Base-by-base conservation (phyloP, 1,140 invertebrate species). In the Aphaenogaster floridana region DNA sequence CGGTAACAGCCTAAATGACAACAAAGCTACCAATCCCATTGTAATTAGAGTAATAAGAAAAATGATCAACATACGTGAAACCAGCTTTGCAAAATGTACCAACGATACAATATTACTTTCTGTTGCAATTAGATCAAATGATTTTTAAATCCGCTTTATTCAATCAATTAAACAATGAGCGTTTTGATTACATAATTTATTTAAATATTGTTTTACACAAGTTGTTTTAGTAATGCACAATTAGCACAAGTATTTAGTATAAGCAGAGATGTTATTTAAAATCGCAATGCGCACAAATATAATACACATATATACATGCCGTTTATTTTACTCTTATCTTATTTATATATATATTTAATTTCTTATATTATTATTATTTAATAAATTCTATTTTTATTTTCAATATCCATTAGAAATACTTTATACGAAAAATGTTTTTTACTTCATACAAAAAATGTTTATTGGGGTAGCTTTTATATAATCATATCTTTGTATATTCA, bases 21-120 rank as follows among this genome's bases (percentile, higher is more conserved):
- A 21, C 68, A 61, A 74, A 48, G 7, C 7, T 83, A 84, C 4
- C 36, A 76, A 50, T 9, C 36, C 8, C 28, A 74, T 76, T 63
- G 42, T 61, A 50, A 39, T 63, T 50, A 63, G 42, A 71, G 6
- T 57, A 45, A 76, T 63, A 61, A 8, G 15, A 84, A 50, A 6
- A 15, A 17, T 45, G 39, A 34, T 45, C 17, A 39, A 54, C 5
- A 45, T 17, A 42, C 9, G 3, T 69, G 54, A 54, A 71, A 36
- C 17, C 15, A 17, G 8, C 28, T 68, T 48, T 36, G 34, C 3
- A 39, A 13, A 48, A 72, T 59, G 48, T 13, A n/a, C 2, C 13
- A 54, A 54, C n/a, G 3, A 52, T n/a, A 21, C 21, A 39, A 64
- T 36, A 34, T 59, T 48, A 83, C 39, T 48, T 68, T 45, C 11